A percentile compares a stretch with the other conserved stretches of the same genome.
Conservation (phyloP, 2,888 invertebrate genomes). For the Neelides folsomi region DNA sequence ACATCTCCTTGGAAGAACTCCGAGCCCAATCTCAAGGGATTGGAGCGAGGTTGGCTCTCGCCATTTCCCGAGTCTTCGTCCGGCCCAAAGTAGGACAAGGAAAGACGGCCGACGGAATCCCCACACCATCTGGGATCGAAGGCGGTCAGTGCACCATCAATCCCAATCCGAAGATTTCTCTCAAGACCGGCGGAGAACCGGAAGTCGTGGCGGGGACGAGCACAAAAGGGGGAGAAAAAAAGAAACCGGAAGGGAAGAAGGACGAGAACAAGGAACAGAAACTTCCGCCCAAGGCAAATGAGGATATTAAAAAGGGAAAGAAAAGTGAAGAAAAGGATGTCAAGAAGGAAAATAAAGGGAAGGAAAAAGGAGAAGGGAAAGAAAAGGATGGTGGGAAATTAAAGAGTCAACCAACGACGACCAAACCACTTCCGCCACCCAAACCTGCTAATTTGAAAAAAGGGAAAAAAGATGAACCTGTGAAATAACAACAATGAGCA, state of each 20-base stretch:
- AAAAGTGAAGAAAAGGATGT: constrained; percentile 5
- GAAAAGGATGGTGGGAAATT: background rate
- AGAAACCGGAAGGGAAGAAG: background rate
- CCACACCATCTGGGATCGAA: no score
- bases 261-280: no score
- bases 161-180: background rate
- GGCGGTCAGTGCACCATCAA: background rate
- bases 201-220: constrained; percentile 1
- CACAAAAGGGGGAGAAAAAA: constrained; percentile 3
- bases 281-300: background rate
- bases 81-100: constrained; percentile 14
- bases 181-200: constrained; percentile 1
- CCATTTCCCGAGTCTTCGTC: constrained; percentile 21
- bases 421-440: background rate
- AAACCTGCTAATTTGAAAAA: constrained; percentile 1
- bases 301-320: background rate
- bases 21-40: constrained; percentile 26
- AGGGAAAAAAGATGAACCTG: constrained; percentile 8
- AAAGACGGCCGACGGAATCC: no score
- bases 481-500: constrained; percentile 9
- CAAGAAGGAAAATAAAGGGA: constrained; percentile 10
- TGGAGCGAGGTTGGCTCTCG: constrained; percentile 20
- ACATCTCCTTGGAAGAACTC: constrained; percentile 31
- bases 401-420: constrained; percentile 5
- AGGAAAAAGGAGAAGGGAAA: constrained; percentile 9